phyloP scores from a whole-genome alignment of 2,888 invertebrate genomes.

The Scelioninae gen. 1 region DNA sequence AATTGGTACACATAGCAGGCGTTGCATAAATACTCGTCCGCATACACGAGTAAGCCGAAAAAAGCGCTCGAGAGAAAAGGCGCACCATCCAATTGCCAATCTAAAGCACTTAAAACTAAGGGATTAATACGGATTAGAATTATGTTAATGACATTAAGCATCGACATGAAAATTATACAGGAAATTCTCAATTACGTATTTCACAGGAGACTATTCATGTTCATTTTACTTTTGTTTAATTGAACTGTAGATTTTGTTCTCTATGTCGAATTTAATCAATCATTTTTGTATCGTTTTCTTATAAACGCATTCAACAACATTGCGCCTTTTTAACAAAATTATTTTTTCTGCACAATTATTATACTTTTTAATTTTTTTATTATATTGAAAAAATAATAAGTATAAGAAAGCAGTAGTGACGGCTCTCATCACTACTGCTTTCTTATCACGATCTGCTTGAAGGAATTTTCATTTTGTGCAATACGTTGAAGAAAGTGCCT shows the following conservation, averaged over 20 bases:
- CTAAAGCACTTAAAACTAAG: slow-evolving; percentile 61
- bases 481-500: slow-evolving; percentile 27
- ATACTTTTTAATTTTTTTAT: too few relatives aligned
- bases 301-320: too few relatives aligned
- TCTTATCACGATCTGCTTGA: slow-evolving; percentile 6
- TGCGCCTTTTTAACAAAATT: too few relatives aligned
- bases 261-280: too few relatives aligned
- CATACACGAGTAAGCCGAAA: slow-evolving; percentile 54
- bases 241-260: too few relatives aligned
- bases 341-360: too few relatives aligned
- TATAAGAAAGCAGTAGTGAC: too few relatives aligned
- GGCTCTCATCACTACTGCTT: slow-evolving; percentile 2
- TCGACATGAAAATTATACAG: slow-evolving; percentile 41
- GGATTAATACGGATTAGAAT: slow-evolving; percentile 61
- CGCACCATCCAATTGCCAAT: slow-evolving; percentile 58
- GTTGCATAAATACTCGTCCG: slow-evolving; percentile 61
- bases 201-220: neutral
- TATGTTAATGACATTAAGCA: slow-evolving; percentile 57
- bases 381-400: too few relatives aligned
- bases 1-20: slow-evolving; percentile 71
- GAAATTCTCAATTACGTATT: slow-evolving; percentile 39
- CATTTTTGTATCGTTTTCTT: too few relatives aligned
- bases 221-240: too few relatives aligned
- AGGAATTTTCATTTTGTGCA: slow-evolving; percentile 15
- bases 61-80: slow-evolving; percentile 48